A percentile compares a stretch with the other conserved stretches of the same genome.
Conservation (phyloP, 2,113 vertebrate genomes). For the Cepphus grylle region DNA sequence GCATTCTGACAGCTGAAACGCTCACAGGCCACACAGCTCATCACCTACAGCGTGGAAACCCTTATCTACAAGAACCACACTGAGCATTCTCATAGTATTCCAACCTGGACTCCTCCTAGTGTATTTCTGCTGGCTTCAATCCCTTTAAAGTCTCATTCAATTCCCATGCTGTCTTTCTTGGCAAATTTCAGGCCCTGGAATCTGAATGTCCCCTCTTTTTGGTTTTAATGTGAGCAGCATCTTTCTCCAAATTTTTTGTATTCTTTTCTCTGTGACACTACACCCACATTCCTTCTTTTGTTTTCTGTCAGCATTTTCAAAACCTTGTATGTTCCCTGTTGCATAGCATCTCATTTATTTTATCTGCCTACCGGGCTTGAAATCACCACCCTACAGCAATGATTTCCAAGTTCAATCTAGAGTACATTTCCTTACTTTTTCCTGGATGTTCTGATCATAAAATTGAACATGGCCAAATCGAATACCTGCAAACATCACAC, state of each 20-base stretch:
- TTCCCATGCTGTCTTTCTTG: background rate
- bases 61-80: background rate
- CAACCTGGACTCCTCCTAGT: background rate
- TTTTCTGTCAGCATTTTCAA: background rate
- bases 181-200: background rate
- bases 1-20: background rate
- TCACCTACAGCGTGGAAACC: background rate
- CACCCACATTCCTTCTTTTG: background rate
- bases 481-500: background rate
- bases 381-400: background rate
- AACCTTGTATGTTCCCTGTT: background rate
- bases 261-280: background rate
- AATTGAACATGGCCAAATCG: background rate
- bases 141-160: background rate
- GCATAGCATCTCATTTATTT: background rate
- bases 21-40: background rate
- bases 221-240: background rate
- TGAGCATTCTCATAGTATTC: background rate
- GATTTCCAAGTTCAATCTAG: background rate
- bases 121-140: background rate
- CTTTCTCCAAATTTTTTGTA: background rate
- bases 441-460: background rate
- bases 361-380: background rate
- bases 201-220: background rate
- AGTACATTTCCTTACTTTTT: background rate